Evolutionary conservation across 2,888 invertebrate species (phyloP).

Genomic region (Gnatocerus cornutus): DNA sequence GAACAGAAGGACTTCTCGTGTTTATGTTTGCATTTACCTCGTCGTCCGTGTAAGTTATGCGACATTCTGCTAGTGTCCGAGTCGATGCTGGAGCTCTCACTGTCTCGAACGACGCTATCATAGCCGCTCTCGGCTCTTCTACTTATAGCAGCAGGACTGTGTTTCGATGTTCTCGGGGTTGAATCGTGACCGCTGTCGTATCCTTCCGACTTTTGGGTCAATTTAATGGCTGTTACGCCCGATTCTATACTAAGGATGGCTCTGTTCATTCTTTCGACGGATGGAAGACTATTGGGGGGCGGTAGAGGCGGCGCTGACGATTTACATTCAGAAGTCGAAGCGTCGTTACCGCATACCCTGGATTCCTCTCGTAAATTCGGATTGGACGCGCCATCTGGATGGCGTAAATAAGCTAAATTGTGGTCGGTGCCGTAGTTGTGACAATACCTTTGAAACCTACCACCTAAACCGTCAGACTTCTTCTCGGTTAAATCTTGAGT

Average conservation of each 20-base stretch:
- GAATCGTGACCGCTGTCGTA: slow-evolving; percentile 91
- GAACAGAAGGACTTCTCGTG: slow-evolving; percentile 82
- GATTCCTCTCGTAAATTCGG: slow-evolving; percentile 86
- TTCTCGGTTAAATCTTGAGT: slow-evolving; percentile 70
- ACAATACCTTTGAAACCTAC: slow-evolving; percentile 77
- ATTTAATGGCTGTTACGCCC: slow-evolving; percentile 77
- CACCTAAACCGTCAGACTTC: slow-evolving; percentile 61
- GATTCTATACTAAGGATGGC: slow-evolving; percentile 78
- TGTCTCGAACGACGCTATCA: slow-evolving; percentile 91
- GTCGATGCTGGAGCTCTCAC: slow-evolving; percentile 90
- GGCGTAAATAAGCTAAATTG: slow-evolving; percentile 81
- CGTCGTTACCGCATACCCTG: slow-evolving; percentile 77
- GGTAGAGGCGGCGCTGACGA: slow-evolving; percentile 70
- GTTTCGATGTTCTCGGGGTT: slow-evolving; percentile 86
- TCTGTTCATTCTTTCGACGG: slow-evolving; percentile 77
- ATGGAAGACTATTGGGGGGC: slow-evolving; percentile 77
- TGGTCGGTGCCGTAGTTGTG: slow-evolving; percentile 75
- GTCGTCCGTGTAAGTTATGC: slow-evolving; percentile 64
- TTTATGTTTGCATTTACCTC: slow-evolving; percentile 79
- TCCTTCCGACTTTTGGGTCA: slow-evolving; percentile 76
- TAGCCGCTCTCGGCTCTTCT: slow-evolving; percentile 92
- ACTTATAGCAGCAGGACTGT: slow-evolving; percentile 85
- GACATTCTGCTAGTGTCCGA: slow-evolving; percentile 77
- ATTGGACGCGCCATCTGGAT: slow-evolving; percentile 95
- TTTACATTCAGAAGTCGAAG: slow-evolving; percentile 65